phyloP scores from a whole-genome alignment of 2,113 vertebrate species.

The Python bivittatus region DNA sequence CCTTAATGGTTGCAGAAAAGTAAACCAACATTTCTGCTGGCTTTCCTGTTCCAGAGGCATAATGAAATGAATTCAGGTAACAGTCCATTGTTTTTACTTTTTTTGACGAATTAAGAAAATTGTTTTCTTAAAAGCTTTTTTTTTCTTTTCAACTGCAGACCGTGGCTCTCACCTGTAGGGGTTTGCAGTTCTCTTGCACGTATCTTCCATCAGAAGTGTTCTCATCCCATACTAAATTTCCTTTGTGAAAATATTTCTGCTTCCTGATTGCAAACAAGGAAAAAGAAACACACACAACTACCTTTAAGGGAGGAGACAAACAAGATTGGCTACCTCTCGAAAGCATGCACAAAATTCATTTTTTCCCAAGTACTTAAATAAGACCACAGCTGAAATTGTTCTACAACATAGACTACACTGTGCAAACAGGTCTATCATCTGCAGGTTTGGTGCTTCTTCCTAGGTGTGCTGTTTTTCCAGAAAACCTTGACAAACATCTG shows the following conservation, averaged over 20 bases:
- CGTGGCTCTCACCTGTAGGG: slow-evolving; percentile 80
- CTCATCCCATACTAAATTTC: slow-evolving; percentile 89
- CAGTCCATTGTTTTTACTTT: not conserved
- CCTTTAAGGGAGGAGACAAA: not conserved
- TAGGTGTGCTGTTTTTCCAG: not conserved
- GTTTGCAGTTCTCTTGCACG: slow-evolving; percentile 93
- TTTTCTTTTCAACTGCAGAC: not conserved
- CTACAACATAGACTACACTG: not conserved
- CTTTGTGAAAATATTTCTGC: slow-evolving; percentile 87
- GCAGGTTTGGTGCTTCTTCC: not conserved
- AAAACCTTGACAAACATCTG: not conserved
- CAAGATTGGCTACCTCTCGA: not conserved
- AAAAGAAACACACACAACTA: not conserved
- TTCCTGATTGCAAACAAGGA: slow-evolving; percentile 75
- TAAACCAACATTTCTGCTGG: not conserved
- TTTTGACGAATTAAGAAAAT: not conserved
- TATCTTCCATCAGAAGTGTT: slow-evolving; percentile 89
- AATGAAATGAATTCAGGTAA: not conserved
- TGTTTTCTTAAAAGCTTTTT: no score
- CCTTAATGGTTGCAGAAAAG: not conserved
- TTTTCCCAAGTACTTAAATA: not conserved
- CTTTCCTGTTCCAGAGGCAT: not conserved
- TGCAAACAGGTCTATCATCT: no score
- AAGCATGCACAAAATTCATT: not conserved
- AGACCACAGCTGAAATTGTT: not conserved